Evolutionary conservation across 2,888 invertebrate species (phyloP), one percentile per base, ranked within the genome.

Genomic region (Pteria penguin): DNA sequence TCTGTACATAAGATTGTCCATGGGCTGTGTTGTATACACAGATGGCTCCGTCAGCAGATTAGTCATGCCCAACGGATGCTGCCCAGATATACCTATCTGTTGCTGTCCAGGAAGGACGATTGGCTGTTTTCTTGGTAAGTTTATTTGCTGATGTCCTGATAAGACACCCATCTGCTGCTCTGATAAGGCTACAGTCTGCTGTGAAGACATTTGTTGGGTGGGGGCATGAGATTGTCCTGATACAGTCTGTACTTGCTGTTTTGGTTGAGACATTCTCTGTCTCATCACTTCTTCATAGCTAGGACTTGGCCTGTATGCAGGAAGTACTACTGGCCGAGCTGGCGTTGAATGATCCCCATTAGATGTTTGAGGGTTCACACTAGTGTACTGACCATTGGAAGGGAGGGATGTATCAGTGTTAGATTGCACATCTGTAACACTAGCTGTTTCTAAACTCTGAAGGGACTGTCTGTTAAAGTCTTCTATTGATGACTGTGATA

Each of bases 231-330:
- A 57, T 67, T 76, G 32, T 11, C 72, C 52, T 4, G 32, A 57
- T 29, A 76, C 63, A 18, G 54, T 62, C 8, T 73, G 72, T 27
- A 83, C 78, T 11, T 81, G 79, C 63, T 82, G 63, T n/a, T n/a
- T n/a, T n/a, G n/a, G n/a, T 73, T 83, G 84, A 22, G 72, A 72
- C 74, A 86, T 82, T 26, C 87, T 77, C 69, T 96, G 95, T 90
- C 96, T 96, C 78, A 98, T 94, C 18, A 98, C 97, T 0, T 97
- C 97, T 90, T 98, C 97, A 92, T 98, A 98, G 93, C 98, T 98
- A 0, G 98, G 98, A 1, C 97, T 97, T 0, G 96, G 96, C 2
- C 98, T 85, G 84, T 93, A 93, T 1, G 91, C 87, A 0, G 93
- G 93, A 31, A 92, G 81, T 24, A 86, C 75, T 2, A 87, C 87